These are phyloP conservation scores for Chamaetylas fuelleborni DNA, from an alignment of 2,113 vertebrate genomes.

Conservation along the genomic window DNA sequence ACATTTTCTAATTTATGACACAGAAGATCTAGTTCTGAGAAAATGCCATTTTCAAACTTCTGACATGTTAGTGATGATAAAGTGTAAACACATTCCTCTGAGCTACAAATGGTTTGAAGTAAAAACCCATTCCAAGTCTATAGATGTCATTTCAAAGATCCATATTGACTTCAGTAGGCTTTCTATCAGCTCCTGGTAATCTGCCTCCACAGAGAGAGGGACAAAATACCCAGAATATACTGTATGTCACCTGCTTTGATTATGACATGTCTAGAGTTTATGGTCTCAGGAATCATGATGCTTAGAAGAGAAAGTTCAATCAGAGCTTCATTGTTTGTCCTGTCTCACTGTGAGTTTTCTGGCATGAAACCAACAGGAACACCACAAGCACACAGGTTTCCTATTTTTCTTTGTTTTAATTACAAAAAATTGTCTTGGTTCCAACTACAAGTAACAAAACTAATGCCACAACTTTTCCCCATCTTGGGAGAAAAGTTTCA, in stretches of 20 bases:
- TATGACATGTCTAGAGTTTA: neutral
- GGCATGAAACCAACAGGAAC: neutral
- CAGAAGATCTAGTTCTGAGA: neutral
- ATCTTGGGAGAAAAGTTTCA: neutral
- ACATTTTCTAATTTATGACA: neutral
- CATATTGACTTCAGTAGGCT: neutral
- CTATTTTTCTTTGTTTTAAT: neutral
- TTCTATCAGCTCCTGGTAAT: neutral
- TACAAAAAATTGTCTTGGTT: neutral
- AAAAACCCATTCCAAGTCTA: constrained; percentile 11
- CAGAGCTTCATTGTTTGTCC: neutral
- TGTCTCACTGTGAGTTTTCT: neutral
- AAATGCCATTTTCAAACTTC: neutral
- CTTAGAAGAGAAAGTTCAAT: neutral
- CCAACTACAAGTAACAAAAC: neutral
- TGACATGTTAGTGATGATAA: constrained; percentile 7
- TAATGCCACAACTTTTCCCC: neutral
- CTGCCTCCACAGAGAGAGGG: neutral
- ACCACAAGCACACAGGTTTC: neutral
- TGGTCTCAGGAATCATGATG: neutral
- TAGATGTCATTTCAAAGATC: constrained; percentile 11
- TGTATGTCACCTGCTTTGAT: neutral
- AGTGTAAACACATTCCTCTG: neutral
- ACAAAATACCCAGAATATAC: neutral
- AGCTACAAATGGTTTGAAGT: constrained; percentile 2